phyloP scores from a whole-genome alignment of 64 coral and sea anemone genomes.

The Anthopleura sola region DNA sequence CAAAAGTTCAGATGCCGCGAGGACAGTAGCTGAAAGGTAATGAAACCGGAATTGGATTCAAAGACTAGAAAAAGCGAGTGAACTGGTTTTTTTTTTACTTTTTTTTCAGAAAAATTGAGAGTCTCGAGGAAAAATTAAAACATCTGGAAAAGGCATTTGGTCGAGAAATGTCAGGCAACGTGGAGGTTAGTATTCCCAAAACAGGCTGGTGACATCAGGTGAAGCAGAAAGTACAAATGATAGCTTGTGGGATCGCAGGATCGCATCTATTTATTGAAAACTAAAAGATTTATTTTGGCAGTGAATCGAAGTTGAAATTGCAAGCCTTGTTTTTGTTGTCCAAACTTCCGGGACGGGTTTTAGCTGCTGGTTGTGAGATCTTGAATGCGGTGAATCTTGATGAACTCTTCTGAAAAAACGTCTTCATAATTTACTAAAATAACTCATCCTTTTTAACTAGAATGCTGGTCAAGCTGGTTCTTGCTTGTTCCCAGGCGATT shows the following conservation, averaged over 20 bases:
- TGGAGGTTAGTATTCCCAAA: background rate
- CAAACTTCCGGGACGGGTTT: too few relatives aligned
- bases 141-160: background rate
- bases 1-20: conserved; percentile 22
- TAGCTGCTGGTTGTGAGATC: too few relatives aligned
- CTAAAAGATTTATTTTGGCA: background rate
- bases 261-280: background rate
- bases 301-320: background rate
- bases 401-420: too few relatives aligned
- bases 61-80: too few relatives aligned
- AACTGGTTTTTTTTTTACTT: background rate
- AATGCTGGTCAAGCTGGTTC: background rate
- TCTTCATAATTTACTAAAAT: too few relatives aligned
- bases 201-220: background rate
- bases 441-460: background rate
- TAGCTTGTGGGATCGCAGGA: too few relatives aligned
- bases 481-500: background rate
- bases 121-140: background rate
- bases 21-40: conserved; percentile 18
- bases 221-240: background rate
- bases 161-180: background rate
- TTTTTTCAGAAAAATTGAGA: conserved; percentile 1
- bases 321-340: too few relatives aligned
- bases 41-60: background rate
- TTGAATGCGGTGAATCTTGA: background rate